Conservation (phyloP, 2,113 vertebrate genomes). For the Erinaceus europaeus region DNA sequence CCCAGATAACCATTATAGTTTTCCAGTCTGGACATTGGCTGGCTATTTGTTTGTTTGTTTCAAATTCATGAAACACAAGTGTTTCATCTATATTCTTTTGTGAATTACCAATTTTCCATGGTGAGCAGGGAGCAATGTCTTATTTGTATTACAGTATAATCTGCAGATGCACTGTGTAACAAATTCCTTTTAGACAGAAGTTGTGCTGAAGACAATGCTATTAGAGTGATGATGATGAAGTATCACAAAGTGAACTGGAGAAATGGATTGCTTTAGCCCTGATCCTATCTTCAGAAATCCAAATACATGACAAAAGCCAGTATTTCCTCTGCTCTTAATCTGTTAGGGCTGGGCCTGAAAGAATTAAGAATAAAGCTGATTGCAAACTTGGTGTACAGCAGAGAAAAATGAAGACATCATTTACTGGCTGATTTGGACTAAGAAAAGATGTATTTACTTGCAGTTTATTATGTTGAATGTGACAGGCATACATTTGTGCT, state of each 20-base stretch:
- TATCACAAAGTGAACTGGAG: not conserved
- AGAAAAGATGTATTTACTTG: constrained; percentile 79
- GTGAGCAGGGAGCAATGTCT: not conserved
- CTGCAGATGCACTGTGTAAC: not conserved
- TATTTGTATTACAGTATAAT: too few species aligned
- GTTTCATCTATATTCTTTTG: not conserved
- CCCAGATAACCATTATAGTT: too few species aligned
- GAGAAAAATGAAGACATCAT: constrained; percentile 77
- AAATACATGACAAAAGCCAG: not conserved
- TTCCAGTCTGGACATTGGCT: too few species aligned
- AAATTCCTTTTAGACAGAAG: not conserved
- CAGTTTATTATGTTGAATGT: constrained; percentile 78
- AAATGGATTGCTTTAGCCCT: not conserved
- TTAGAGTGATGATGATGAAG: too few species aligned
- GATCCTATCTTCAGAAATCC: not conserved
- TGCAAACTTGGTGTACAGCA: constrained; percentile 74
- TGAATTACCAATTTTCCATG: not conserved
- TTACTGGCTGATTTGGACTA: constrained; percentile 77
- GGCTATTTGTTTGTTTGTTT: not conserved
- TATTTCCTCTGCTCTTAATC: constrained; percentile 21
- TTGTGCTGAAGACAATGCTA: not conserved
- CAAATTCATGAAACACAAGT: not conserved
- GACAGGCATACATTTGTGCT: constrained; percentile 80
- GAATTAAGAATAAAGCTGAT: constrained; percentile 74
- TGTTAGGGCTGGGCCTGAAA: constrained; percentile 65